A percentile compares a stretch with the other conserved stretches of the same genome.
phyloP scores from a whole-genome alignment of 2,888 invertebrate species.

The Ochropacha duplaris region DNA sequence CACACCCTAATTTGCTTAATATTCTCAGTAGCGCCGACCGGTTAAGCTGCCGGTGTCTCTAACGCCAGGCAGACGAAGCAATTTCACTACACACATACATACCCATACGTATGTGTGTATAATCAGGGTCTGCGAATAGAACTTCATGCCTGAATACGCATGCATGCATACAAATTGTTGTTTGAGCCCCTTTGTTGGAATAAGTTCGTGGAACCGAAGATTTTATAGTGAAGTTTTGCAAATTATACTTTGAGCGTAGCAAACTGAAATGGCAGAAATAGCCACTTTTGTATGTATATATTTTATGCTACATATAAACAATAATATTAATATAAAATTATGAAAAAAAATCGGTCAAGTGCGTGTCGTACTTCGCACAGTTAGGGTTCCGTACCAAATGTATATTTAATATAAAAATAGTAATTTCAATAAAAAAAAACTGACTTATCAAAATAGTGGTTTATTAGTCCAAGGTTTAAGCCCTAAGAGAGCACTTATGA shows the following conservation, averaged over 20 bases:
- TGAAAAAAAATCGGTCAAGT: no score
- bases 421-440: no score
- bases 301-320: no score
- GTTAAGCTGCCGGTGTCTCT: slow-evolving; percentile 6
- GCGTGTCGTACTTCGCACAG: no score
- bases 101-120: neutral
- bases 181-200: neutral
- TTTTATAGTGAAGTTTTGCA: neutral
- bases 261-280: no score
- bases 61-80: slow-evolving; percentile 5
- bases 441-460: no score
- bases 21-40: slow-evolving; percentile 3
- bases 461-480: no score
- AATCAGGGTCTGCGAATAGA: neutral
- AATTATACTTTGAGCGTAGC: neutral
- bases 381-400: no score
- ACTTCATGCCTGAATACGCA: slow-evolving; percentile 1
- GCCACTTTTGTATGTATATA: no score
- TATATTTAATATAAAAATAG: no score
- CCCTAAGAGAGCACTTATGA: no score
- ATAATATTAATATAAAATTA: no score
- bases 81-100: slow-evolving; percentile 6
- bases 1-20: neutral
- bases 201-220: neutral
- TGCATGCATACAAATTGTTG: slow-evolving; percentile 1